Base-by-base conservation (phyloP, 2,888 invertebrate genomes). In the Cheilosia scutellata region DNA sequence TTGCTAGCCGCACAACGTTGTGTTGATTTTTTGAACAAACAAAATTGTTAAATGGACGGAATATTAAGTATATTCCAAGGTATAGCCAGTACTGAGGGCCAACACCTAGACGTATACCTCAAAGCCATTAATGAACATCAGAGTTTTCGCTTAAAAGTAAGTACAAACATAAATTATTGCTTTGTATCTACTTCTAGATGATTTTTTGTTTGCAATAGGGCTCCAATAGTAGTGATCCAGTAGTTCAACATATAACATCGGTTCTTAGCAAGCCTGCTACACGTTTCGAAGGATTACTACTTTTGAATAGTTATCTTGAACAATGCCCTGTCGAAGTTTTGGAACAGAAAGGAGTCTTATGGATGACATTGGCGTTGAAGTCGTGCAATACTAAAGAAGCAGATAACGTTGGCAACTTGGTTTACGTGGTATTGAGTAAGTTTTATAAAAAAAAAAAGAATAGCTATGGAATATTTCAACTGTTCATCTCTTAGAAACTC, bases 331-430 rank as follows among this genome's bases (percentile, higher is more conserved):
- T 87, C 4, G 89, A 89, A 9, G 82, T 88, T 0, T 75, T 91
- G 0, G 89, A 90, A 49, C 89, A 88, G 31, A 90, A 89, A 62
- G 89, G 88, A 3, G 68, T 71, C 7, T 66, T 89, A 0, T 91
- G 90, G 90, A 88, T 88, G 27, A 88, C 88, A 11, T 51, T 89
- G 37, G 88, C 87, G n/a, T 80, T 90, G 44, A 90, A 90, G 84
- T 78, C 89, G 6, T 89, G 88, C 68, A 86, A 87, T 70, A 87
- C 88, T n/a, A 89, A 89, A 29, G 84, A 88, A 42, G 51, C 76
- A 29, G 65, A 87, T 25, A 75, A 75, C 55, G 76, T 75, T 27
- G 76, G 87, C 63, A 51, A 84, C 16, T 6, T 88, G 37, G 88
- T 87, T 3, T 88, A 89, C 82, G 63, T 88, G 58, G 77, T 88